Evolutionary conservation across 2,888 invertebrate genomes (phyloP), one percentile per base, ranked within the genome.

Genomic region (Dascillus cervinus): DNA sequence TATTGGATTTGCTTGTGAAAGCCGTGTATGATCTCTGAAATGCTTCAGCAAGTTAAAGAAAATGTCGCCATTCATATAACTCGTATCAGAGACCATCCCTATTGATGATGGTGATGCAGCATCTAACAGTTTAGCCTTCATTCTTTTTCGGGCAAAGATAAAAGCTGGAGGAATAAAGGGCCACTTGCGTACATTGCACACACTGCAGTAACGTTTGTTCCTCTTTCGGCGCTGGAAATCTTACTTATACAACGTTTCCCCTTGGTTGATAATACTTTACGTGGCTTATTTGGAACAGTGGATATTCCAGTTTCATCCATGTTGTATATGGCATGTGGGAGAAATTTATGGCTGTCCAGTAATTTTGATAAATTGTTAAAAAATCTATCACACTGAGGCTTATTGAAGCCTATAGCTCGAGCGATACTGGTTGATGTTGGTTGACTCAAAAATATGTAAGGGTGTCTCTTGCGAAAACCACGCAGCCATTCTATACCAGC

Each of bases 231-330:
- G 13, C 11, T 25, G 24, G 12, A 12, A 3, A 13, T 26, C 31
- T 25, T 10, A 13, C 11, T n/a, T n/a, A n/a, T n/a, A n/a, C n/a
- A n/a, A n/a, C n/a, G n/a, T n/a, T n/a, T n/a, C n/a, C n/a, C n/a
- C n/a, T n/a, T n/a, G n/a, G n/a, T n/a, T 11, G 31, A 13, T 20
- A 31, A 20, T 3, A 31, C n/a, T 25, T 19, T 31, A 9, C 12
- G 30, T 10, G 30, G 11, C 11, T 30, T 23, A 11, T 23, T 8
- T 5, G 14, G 2, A 5, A 30, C 24, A 3, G 23, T 22, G 6
- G 22, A 12, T 13, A 29, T 13, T 12, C 29, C 29, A 12, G 29
- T 22, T 29, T 29, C 13, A 3, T 29, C 29, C 11, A n/a, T 14
- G 17, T 29, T 29, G 8, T 9, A 22, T 10, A 29, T 29, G 1